phyloP scores from a whole-genome alignment of 2,888 invertebrate genomes.

The Thereva unica region DNA sequence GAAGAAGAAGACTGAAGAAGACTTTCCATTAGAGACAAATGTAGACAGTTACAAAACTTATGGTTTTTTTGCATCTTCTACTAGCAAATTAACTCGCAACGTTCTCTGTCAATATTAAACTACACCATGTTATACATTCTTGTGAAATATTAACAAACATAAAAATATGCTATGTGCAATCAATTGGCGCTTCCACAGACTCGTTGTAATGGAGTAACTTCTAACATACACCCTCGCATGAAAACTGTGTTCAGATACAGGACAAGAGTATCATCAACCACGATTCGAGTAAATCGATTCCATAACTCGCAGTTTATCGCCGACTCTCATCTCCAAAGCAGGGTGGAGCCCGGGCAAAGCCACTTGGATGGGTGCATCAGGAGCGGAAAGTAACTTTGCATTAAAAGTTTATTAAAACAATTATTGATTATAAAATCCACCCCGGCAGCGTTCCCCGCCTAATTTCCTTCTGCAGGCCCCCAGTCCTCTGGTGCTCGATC shows the following conservation, averaged over 20 bases:
- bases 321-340: conserved; percentile 22
- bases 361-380: conserved; percentile 20
- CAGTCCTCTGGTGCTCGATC: conserved; percentile 4
- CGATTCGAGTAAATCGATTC: conserved; percentile 32
- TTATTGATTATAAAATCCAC: conserved; percentile 32
- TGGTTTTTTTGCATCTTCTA: too few relatives aligned
- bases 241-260: background rate
- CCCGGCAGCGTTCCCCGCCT: conserved; percentile 1
- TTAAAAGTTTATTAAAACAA: conserved; percentile 39
- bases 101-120: conserved; percentile 3
- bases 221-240: too few relatives aligned
- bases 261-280: conserved; percentile 17
- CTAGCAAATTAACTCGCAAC: background rate
- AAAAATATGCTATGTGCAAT: too few relatives aligned
- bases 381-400: conserved; percentile 30
- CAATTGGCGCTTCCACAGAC: too few relatives aligned
- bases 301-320: conserved; percentile 33
- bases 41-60: background rate
- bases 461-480: background rate
- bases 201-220: too few relatives aligned
- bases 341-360: conserved; percentile 11
- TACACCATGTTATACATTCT: too few relatives aligned
- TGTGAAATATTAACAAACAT: too few relatives aligned
- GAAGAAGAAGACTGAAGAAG: background rate
- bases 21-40: conserved; percentile 6